Evolutionary conservation across 1,140 invertebrate genomes (phyloP), one percentile per base, ranked within the genome.

Genomic region (Solenopsis fugax): DNA sequence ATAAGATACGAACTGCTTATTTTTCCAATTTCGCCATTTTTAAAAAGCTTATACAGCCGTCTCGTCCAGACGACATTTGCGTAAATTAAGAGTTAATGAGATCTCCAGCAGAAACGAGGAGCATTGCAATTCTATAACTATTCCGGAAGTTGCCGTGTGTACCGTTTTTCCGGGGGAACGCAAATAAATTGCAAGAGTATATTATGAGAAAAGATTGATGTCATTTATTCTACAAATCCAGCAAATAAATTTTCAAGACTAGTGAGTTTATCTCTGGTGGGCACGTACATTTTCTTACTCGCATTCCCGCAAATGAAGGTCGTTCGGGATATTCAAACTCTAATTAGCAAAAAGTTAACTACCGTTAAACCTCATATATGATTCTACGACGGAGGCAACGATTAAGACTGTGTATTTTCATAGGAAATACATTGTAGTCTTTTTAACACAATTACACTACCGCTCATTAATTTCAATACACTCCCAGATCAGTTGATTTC

Each of bases 1-100:
- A 75, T 84, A 75, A 84, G 80, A 75, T 75, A 60, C 12, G n/a
- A 60, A 84, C 58, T 62, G 67, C 54, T 84, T 50, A 84, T 84
- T 73, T 84, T 75, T 45, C 9, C 41, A 48, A 60, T 73, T 73
- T 62, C 10, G 7, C 13, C 21, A 82, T 56, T 60, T 84, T 75
- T 24, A 48, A 60, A 54, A 34, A 58, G 64, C 50, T 45, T 37
- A 41, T 34, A 21, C 50, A 29, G 34, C 48, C 34, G 9, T 52
- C 29, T 24, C 34, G 34, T 29, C 21, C 6, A 34, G 37, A 45
- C 45, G 37, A 45, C 34, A 21, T 81, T 81, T n/a, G 18, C 52
- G 78, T 58, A 71, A 81, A 71, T 71, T 71, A 56, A 24, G 45
- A 48, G 5, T 45, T 58, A 71, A 81, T 45, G 78, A 71, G 78